Evolutionary conservation across 2,888 invertebrate species (phyloP), one percentile per base, ranked within the genome.

Genomic region (Tinea pellionella): DNA sequence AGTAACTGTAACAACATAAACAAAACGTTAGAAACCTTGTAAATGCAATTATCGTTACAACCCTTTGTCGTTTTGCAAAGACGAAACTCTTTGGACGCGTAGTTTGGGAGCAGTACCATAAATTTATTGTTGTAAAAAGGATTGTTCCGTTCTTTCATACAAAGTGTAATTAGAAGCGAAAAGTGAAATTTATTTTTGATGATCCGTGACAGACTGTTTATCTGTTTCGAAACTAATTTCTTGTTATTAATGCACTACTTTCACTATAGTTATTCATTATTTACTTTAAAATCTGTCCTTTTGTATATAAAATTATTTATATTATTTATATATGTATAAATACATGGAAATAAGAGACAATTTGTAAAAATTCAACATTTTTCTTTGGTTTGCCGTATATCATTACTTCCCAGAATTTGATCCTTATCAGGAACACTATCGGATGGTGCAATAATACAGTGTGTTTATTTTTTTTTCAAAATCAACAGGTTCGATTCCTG

Each of bases 131-230:
- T 72, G 72, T 71, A 68, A 63, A 71, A 80, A 80, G 77, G 80
- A 75, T 73, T 74, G 63, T 66, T 47, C 42, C 41, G n/a, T 71
- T 73, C 61, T 37, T 42, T 7, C 16, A 63, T 64, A 68, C 74
- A 78, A 78, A 74, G 77, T 72, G 81, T 83, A 80, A 85, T 85
- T 84, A 83, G 72, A 74, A 77, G 77, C 78, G 80, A 85, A 86
- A 86, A 86, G 86, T 86, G 85, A 86, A 86, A 85, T 80, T 68
- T 65, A 65, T 62, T 69, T 67, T 69, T 66, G 63, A 74, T 78
- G 67, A 77, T 81, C 83, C 64, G 83, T 68, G 66, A 83, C 76
- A 84, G 71, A 67, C 66, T 68, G 70, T 77, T 78, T 70, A 24
- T 55, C 19, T 18, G 2, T 24, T 42, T 13, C 11, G 18, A 59